Conservation (phyloP, 2,113 vertebrate species). For the Rutilus rutilus region DNA sequence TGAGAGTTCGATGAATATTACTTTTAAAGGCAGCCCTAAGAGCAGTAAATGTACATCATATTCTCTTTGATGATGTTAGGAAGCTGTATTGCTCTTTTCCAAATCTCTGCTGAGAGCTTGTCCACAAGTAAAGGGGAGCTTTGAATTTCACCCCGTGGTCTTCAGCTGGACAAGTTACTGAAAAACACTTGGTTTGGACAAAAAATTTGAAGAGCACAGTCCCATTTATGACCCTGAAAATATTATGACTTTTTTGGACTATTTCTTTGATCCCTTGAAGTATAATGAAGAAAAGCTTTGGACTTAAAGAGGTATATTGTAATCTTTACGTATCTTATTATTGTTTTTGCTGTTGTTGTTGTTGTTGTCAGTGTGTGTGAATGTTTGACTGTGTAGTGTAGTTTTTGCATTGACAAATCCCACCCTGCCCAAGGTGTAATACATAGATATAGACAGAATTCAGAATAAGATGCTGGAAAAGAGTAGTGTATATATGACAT, state of each 20-base stretch:
- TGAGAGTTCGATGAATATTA: not conserved
- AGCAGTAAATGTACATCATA: not conserved
- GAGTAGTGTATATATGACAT: constrained; percentile 46
- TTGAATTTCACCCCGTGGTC: constrained; percentile 13
- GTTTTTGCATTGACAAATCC: constrained; percentile 52
- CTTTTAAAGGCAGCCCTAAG: not conserved
- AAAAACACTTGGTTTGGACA: not conserved
- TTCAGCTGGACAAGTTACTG: constrained; percentile 6
- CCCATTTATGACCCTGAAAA: constrained; percentile 36
- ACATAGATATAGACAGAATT: constrained; percentile 43
- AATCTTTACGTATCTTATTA: constrained; percentile 43
- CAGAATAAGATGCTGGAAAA: constrained; percentile 40
- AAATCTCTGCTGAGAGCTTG: not conserved
- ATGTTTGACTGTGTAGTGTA: constrained; percentile 52
- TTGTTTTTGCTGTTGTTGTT: constrained; percentile 48
- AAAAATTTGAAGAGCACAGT: constrained; percentile 16
- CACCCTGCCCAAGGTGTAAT: constrained; percentile 30
- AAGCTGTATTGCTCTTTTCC: not conserved
- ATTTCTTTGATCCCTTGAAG: constrained; percentile 38
- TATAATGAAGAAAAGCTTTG: constrained; percentile 37
- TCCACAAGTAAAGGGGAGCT: not conserved
- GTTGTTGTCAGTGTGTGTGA: constrained; percentile 54
- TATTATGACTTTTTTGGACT: not conserved
- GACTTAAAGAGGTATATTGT: constrained; percentile 45
- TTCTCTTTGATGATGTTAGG: not conserved